These are phyloP conservation scores for Cataglyphis rosenhaueri DNA, from an alignment of 2,888 invertebrate genomes.

Conservation along the genomic window DNA sequence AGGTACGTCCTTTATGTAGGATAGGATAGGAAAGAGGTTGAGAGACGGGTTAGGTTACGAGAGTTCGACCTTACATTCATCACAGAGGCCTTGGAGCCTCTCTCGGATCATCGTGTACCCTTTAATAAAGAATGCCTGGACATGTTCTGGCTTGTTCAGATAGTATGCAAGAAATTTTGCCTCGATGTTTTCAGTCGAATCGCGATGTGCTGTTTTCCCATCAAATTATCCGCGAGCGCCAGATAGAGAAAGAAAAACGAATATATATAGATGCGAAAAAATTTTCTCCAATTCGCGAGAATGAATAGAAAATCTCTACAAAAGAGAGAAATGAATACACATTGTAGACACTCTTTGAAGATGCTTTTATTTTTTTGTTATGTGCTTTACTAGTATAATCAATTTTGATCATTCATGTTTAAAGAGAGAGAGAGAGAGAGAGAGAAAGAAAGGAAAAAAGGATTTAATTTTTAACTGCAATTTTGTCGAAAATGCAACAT, in stretches of 20 bases:
- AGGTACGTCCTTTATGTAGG: slow-evolving; percentile 65
- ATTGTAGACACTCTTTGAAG: background rate
- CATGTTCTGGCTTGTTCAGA: slow-evolving; percentile 1
- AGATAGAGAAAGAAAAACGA: slow-evolving; percentile 4
- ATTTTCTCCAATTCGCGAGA: slow-evolving; percentile 4
- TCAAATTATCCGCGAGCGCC: slow-evolving; percentile 40
- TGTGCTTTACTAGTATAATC: background rate
- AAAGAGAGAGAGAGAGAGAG: background rate
- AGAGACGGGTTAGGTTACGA: slow-evolving; percentile 56
- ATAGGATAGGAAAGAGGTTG: slow-evolving; percentile 45
- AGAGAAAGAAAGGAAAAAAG: background rate
- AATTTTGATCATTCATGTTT: background rate
- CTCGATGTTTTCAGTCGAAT: slow-evolving; percentile 33
- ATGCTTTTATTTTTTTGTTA: background rate
- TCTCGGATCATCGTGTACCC: slow-evolving; percentile 14
- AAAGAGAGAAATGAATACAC: slow-evolving; percentile 11
- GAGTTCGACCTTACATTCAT: slow-evolving; percentile 68
- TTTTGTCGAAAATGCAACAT: background rate
- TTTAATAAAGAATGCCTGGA: slow-evolving; percentile 55
- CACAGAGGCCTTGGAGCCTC: slow-evolving; percentile 44
- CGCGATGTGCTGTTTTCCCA: slow-evolving; percentile 1
- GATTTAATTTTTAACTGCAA: slow-evolving; percentile 1
- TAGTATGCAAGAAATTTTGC: slow-evolving; percentile 37
- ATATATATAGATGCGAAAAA: slow-evolving; percentile 18
- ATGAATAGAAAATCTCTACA: slow-evolving; percentile 5